phyloP scores from a whole-genome alignment of 2,888 invertebrate species.

The Cephonodes hylas region DNA sequence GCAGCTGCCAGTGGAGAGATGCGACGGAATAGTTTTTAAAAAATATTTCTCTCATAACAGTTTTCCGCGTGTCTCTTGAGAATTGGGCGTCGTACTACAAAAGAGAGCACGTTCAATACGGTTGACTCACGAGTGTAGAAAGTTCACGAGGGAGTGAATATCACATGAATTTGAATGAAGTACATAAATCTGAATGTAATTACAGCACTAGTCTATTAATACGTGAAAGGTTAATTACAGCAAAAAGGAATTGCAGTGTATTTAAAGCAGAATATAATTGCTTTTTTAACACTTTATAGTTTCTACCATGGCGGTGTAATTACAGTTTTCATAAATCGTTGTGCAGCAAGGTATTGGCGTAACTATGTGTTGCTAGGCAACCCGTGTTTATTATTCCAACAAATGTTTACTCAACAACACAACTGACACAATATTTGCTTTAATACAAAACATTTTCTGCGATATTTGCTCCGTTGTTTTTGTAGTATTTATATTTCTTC shows the following conservation, averaged over 20 bases:
- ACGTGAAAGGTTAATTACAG: background rate
- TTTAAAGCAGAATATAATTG: background rate
- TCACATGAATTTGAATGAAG: background rate
- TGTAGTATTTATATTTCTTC: background rate
- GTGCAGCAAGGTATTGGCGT: slow-evolving; percentile 10
- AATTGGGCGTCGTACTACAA: no score
- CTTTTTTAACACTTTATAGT: background rate
- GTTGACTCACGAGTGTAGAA: no score
- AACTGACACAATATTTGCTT: slow-evolving; percentile 24
- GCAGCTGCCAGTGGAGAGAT: no score
- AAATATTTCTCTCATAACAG: no score
- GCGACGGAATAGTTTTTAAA: no score
- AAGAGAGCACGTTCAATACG: no score
- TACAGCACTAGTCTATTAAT: background rate
- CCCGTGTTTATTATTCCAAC: slow-evolving; percentile 34
- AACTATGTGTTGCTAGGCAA: slow-evolving; percentile 38
- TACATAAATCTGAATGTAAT: background rate
- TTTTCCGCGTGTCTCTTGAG: no score
- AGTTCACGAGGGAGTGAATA: no score
- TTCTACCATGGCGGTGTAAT: background rate
- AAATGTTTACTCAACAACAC: slow-evolving; percentile 36
- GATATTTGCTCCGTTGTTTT: background rate
- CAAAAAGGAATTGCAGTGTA: background rate
- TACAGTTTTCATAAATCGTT: background rate
- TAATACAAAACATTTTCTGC: background rate